Conservation (phyloP, 2,113 vertebrate genomes). For the Misgurnus anguillicaudatus region DNA sequence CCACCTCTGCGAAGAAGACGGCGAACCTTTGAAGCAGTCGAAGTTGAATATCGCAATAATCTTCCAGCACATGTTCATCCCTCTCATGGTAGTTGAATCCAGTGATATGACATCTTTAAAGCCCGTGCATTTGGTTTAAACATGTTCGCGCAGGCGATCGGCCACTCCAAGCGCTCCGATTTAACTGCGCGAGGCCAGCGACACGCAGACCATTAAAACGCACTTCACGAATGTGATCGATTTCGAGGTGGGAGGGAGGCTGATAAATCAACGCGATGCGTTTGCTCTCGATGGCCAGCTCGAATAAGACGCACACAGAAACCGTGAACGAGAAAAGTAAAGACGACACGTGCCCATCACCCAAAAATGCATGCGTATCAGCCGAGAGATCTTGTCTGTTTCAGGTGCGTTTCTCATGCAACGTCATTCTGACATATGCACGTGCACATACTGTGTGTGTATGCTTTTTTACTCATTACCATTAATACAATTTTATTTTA, state of each 20-base stretch:
- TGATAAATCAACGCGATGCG: neutral
- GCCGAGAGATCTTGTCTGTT: neutral
- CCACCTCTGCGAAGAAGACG: slow-evolving; percentile 67
- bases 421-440: neutral
- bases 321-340: slow-evolving; percentile 10
- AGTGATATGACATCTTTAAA: slow-evolving; percentile 41
- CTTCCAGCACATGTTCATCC: slow-evolving; percentile 76
- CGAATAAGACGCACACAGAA: slow-evolving; percentile 1
- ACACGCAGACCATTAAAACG: slow-evolving; percentile 7
- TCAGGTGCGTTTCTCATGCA: neutral
- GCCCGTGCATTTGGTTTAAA: slow-evolving; percentile 32
- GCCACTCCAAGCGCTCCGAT: neutral
- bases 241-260: slow-evolving; percentile 31
- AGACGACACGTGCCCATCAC: neutral
- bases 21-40: slow-evolving; percentile 73
- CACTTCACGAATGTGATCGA: slow-evolving; percentile 23
- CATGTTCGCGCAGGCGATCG: slow-evolving; percentile 26
- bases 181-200: neutral
- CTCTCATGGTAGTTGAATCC: slow-evolving; percentile 61
- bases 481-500: neutral
- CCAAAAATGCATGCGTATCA: neutral
- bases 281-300: slow-evolving; percentile 23
- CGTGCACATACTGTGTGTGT: neutral
- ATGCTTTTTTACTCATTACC: neutral
- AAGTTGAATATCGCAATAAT: slow-evolving; percentile 74